Base-by-base conservation (phyloP, 2,113 vertebrate species). In the Bujurquina vittata region DNA sequence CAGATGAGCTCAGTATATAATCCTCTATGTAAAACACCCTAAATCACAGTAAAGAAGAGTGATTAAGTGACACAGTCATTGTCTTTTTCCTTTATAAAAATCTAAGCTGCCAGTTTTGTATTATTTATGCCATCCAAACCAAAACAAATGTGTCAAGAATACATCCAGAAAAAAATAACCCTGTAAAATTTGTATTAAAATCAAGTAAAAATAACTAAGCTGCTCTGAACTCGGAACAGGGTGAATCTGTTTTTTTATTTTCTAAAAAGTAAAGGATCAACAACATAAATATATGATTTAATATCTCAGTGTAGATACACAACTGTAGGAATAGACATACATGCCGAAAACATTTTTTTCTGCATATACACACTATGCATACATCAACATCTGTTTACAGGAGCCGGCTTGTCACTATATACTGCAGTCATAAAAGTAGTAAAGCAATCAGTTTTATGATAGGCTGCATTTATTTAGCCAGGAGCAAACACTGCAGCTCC, bases 381-480 rank as follows among this genome's bases (percentile, higher is more conserved):
- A 56, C 20, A 20, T 52, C 49, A 54, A 9, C 54, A 40, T 43
- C 37, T 26, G 29, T 63, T 85, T 79, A 46, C 7, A 58, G 18
- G 35, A 87, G 59, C 77, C 14, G 57, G n/a, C 20, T 62, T 40
- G 22, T 65, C 15, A 81, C 33, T 17, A 40, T n/a, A 49, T n/a
- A 20, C 35, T 20, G 54, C 79, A 62, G 78, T 87, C 83, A 75
- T 65, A 61, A 62, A 75, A 63, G 79, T 84, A 83, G 81, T 31
- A 86, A 58, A 54, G 60, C 88, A 79, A 80, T 86, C 84, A 83
- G 33, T 88, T 75, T 37, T 10, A 33, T 82, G 33, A 67, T 78
- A 55, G 67, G 20, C 75, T 40, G 26, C 57, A 65, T 79, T 55
- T 79, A 73, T 80, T 84, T 61, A 81, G 60, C 46, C 5, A 43